A percentile compares a stretch with the other conserved stretches of the same genome.
phyloP scores from a whole-genome alignment of 35 echinoderm and acorn worm genomes.

The Lytechinus pictus region DNA sequence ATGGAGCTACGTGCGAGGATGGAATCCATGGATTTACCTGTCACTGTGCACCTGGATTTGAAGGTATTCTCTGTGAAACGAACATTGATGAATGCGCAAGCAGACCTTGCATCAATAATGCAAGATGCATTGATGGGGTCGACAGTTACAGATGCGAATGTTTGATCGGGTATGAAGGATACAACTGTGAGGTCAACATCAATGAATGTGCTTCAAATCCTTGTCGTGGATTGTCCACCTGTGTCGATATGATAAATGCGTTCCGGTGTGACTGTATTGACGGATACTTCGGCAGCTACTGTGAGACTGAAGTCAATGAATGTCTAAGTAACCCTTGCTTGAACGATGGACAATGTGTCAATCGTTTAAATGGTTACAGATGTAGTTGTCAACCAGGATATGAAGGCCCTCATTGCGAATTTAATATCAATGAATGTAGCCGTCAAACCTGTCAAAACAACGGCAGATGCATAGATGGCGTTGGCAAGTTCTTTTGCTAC shows the following conservation, averaged over 20 bases:
- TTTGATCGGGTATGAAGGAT: slow-evolving; percentile 34
- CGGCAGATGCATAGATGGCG: slow-evolving; percentile 65
- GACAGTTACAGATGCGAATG: slow-evolving; percentile 59
- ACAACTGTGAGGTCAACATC: slow-evolving; percentile 39
- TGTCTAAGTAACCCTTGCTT: slow-evolving; percentile 63
- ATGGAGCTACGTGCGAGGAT: slow-evolving; percentile 76
- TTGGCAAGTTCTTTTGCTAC: slow-evolving; percentile 59
- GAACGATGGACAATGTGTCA: slow-evolving; percentile 28
- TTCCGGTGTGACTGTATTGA: slow-evolving; percentile 47
- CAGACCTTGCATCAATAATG: slow-evolving; percentile 59
- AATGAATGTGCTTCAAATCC: slow-evolving; percentile 52
- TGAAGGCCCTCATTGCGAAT: slow-evolving; percentile 64
- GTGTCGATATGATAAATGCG: slow-evolving; percentile 59
- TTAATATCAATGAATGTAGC: slow-evolving; percentile 75
- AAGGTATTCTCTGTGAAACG: slow-evolving; percentile 61
- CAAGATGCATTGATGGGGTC: slow-evolving; percentile 73
- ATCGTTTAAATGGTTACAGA: slow-evolving; percentile 39
- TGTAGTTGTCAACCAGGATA: slow-evolving; percentile 53
- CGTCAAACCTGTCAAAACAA: slow-evolving; percentile 63
- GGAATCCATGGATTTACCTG: slow-evolving; percentile 58
- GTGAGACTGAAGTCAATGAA: slow-evolving; percentile 68
- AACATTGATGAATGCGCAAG: slow-evolving; percentile 72
- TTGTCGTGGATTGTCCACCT: slow-evolving; percentile 44
- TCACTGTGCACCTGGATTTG: slow-evolving; percentile 68
- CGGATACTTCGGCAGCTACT: slow-evolving; percentile 55